A percentile compares a stretch with the other conserved stretches of the same genome.
Evolutionary conservation across 2,797 vertebrate species (phyloP).

Genomic region (Coregonus ussuriensis): DNA sequence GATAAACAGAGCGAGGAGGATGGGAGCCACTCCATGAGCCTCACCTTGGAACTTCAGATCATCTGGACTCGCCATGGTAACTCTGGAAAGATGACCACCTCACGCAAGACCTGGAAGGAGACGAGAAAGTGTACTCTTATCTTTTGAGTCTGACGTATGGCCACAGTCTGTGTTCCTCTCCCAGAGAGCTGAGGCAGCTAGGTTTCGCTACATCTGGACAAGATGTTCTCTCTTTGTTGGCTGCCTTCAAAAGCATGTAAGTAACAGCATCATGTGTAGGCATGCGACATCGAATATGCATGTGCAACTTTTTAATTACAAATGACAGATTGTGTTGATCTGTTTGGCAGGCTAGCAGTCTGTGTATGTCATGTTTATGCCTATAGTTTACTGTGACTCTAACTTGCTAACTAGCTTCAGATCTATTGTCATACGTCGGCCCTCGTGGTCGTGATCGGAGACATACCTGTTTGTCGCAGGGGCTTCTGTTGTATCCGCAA

Average conservation of each 20-base stretch:
- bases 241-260: too few species aligned
- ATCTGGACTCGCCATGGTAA: constrained; percentile 78
- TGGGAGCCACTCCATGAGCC: background rate
- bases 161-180: background rate
- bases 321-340: background rate
- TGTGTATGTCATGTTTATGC: too few species aligned
- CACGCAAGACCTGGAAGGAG: constrained; percentile 39
- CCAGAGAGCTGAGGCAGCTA: background rate
- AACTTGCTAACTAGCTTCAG: too few species aligned
- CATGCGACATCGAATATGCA: background rate
- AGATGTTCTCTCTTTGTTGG: background rate
- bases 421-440: too few species aligned
- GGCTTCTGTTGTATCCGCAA: background rate
- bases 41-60: constrained; percentile 87
- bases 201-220: background rate
- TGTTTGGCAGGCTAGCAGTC: background rate
- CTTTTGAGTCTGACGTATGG: too few species aligned
- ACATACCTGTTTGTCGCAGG: background rate
- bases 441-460: background rate
- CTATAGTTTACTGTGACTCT: too few species aligned
- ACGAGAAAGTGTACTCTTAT: background rate
- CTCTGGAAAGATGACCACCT: constrained; percentile 25
- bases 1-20: background rate
- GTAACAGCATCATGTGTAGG: background rate
- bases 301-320: background rate